Evolutionary conservation across 2,113 vertebrate genomes (phyloP).

Genomic region (Hyperoodon ampullatus): DNA sequence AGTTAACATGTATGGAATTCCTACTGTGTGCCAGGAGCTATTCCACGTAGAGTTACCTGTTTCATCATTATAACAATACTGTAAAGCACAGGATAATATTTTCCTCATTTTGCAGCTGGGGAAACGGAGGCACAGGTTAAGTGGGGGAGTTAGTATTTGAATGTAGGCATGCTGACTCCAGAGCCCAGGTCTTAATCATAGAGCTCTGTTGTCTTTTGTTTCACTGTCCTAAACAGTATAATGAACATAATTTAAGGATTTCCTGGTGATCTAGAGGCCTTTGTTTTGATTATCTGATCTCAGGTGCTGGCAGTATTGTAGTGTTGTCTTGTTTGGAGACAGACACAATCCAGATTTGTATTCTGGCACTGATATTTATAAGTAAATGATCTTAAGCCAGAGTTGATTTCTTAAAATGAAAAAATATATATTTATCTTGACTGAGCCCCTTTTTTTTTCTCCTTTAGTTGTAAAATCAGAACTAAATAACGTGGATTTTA

Average conservation of each 20-base stretch:
- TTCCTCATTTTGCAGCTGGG: not conserved
- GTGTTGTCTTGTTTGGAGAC: not conserved
- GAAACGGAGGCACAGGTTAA: not conserved
- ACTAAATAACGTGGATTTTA: not conserved
- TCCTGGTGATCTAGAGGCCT: not conserved
- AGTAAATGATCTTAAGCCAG: not conserved
- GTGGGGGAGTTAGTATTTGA: not conserved
- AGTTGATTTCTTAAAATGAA: not conserved
- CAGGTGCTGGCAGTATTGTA: not conserved
- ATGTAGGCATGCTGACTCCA: not conserved
- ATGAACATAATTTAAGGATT: not conserved
- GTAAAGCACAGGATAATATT: not conserved
- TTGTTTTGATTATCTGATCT: not conserved
- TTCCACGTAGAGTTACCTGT: not conserved
- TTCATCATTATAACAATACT: not conserved
- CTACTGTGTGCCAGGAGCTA: not conserved
- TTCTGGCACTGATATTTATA: not conserved
- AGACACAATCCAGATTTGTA: not conserved
- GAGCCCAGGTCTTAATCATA: not conserved
- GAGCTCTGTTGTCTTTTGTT: not conserved
- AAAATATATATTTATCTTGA: not conserved
- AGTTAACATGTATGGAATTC: not conserved
- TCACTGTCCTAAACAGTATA: not conserved
- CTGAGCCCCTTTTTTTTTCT: not conserved
- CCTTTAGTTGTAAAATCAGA: constrained; percentile 10